Conservation (phyloP, 1,140 invertebrate genomes). For the Littorina saxatilis region DNA sequence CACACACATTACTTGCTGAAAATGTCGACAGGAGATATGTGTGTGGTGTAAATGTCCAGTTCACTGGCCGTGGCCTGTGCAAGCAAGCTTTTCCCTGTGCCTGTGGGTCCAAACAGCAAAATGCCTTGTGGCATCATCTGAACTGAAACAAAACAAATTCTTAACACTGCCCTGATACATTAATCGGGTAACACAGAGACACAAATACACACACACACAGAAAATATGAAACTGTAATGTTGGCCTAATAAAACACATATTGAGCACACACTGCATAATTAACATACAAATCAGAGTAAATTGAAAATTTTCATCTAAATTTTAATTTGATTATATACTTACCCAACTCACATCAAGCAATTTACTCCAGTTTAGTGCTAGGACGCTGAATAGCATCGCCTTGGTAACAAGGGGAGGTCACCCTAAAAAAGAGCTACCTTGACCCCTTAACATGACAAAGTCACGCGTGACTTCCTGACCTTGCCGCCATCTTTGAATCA, state of each 20-base stretch:
- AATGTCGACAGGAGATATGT: constrained; percentile 55
- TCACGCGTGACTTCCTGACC: too few relatives aligned
- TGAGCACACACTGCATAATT: neutral
- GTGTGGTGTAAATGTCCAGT: constrained; percentile 44
- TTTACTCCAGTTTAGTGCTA: too few relatives aligned
- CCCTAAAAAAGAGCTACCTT: too few relatives aligned
- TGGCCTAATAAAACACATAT: neutral
- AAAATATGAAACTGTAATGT: neutral
- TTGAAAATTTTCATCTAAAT: too few relatives aligned
- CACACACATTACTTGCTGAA: constrained; percentile 66
- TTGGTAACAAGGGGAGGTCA: too few relatives aligned
- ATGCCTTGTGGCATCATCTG: constrained; percentile 79
- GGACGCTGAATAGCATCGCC: neutral
- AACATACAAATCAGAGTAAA: neutral
- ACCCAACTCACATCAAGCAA: too few relatives aligned
- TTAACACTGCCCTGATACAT: too few relatives aligned
- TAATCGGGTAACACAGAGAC: neutral
- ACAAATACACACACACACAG: neutral
- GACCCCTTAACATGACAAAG: too few relatives aligned
- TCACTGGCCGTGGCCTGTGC: constrained; percentile 78
- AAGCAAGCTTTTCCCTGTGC: constrained; percentile 99
- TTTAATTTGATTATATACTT: too few relatives aligned
- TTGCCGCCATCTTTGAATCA: too few relatives aligned
- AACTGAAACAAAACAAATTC: constrained; percentile 50
- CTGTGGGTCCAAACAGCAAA: constrained; percentile 95